These are phyloP conservation scores for Thumatha senex DNA, from an alignment of 2,888 invertebrate species.

Conservation along the genomic window DNA sequence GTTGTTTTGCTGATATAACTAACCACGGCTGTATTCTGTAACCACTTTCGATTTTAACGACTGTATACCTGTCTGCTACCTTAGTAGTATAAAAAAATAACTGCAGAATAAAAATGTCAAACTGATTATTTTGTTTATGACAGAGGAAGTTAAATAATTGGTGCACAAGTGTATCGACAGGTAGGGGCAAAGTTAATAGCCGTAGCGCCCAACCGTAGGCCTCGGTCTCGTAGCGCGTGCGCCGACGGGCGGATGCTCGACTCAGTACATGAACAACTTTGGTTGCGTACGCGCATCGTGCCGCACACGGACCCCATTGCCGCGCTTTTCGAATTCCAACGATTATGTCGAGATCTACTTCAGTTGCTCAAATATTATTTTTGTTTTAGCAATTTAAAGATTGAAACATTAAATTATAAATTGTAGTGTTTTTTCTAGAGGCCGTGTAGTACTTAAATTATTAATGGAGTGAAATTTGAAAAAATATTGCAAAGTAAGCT, in stretches of 20 bases:
- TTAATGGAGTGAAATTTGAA: constrained; percentile 25
- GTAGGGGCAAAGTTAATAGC: constrained; percentile 54
- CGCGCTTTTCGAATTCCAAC: constrained; percentile 45
- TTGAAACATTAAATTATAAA: constrained; percentile 5
- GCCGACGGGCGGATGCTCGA: constrained; percentile 43
- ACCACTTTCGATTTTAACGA: too few species aligned
- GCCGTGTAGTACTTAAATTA: constrained; percentile 9
- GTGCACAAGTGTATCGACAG: constrained; percentile 48
- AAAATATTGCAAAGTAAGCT: constrained; percentile 27
- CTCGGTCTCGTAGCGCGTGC: constrained; percentile 56
- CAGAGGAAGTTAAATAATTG: constrained; percentile 21
- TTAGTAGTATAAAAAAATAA: too few species aligned
- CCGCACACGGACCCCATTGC: constrained; percentile 16
- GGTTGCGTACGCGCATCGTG: constrained; percentile 69
- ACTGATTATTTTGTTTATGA: background rate
- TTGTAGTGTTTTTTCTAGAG: constrained; percentile 6
- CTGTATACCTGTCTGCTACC: too few species aligned
- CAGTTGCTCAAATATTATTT: constrained; percentile 26
- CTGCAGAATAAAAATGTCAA: background rate
- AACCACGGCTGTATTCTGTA: too few species aligned
- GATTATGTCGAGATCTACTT: constrained; percentile 52
- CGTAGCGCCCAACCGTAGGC: constrained; percentile 72
- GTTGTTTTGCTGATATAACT: too few species aligned
- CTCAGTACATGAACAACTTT: constrained; percentile 69
- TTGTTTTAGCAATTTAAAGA: constrained; percentile 18